Conservation (phyloP, 2,888 invertebrate species). For the Lochmaea capreae region DNA sequence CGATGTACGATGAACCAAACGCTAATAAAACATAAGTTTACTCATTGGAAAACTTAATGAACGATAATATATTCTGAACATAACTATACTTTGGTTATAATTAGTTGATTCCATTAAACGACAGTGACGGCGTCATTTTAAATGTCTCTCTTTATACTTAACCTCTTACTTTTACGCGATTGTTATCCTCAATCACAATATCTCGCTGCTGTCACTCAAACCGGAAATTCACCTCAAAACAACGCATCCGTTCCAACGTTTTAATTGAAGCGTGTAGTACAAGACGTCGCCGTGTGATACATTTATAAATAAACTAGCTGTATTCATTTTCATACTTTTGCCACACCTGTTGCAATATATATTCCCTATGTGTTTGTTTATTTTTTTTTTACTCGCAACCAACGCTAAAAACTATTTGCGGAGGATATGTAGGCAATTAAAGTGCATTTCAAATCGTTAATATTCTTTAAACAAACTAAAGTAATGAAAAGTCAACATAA, state of each 20-base stretch:
- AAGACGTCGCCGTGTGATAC: conserved; percentile 25
- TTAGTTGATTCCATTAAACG: background rate
- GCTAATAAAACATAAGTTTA: no score
- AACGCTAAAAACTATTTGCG: conserved; percentile 25
- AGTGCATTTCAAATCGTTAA: conserved; percentile 17
- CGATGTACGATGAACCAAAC: no score
- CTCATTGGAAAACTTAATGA: no score
- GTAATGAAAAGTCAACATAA: conserved; percentile 8
- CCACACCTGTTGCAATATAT: conserved; percentile 42
- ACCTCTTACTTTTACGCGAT: background rate
- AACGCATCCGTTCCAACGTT: conserved; percentile 34
- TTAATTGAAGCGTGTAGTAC: conserved; percentile 35
- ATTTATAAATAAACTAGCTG: conserved; percentile 33
- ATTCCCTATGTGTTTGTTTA: conserved; percentile 9
- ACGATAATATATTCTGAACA: background rate
- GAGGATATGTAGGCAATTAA: conserved; percentile 29
- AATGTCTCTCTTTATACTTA: conserved; percentile 1
- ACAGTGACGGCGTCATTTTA: background rate
- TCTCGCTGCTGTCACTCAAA: conserved; percentile 18
- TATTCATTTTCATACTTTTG: conserved; percentile 28
- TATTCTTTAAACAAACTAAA: conserved; percentile 19
- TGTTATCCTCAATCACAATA: conserved; percentile 16
- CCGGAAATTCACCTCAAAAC: conserved; percentile 35
- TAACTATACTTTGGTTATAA: background rate
- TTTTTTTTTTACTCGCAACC: conserved; percentile 16